Evolutionary conservation across 2,888 invertebrate species (phyloP).

Genomic region (Drosophila lutescens): DNA sequence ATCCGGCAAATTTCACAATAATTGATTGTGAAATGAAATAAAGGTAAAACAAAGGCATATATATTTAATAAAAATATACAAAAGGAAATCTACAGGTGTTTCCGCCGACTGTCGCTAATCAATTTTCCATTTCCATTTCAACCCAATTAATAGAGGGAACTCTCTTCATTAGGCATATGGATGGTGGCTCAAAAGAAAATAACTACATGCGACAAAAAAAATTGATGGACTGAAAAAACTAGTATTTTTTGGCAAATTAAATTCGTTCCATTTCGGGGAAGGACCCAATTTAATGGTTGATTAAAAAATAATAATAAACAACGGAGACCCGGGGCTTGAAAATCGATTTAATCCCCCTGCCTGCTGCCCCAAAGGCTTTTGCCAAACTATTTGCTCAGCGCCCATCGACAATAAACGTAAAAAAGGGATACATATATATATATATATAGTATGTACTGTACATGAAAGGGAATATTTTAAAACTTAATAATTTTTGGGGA

Average conservation of each 20-base stretch:
- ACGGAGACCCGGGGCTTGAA: slow-evolving; percentile 25
- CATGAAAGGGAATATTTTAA: slow-evolving; percentile 69
- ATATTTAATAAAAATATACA: background rate
- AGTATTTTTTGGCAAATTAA: slow-evolving; percentile 31
- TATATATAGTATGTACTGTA: background rate
- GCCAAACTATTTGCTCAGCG: slow-evolving; percentile 60
- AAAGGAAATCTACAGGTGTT: slow-evolving; percentile 29
- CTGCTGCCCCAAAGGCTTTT: slow-evolving; percentile 34
- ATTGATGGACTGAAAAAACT: background rate
- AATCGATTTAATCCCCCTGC: slow-evolving; percentile 64
- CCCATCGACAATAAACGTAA: slow-evolving; percentile 29
- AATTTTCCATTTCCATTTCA: slow-evolving; percentile 23
- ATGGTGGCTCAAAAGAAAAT: background rate
- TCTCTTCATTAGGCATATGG: slow-evolving; percentile 19
- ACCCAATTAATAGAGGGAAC: slow-evolving; percentile 14
- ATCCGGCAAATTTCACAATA: background rate
- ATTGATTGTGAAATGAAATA: background rate
- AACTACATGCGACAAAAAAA: background rate
- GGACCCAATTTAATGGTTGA: slow-evolving; percentile 45
- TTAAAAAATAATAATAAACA: slow-evolving; percentile 54
- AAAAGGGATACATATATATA: background rate
- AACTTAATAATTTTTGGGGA: slow-evolving; percentile 54
- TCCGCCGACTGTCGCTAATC: slow-evolving; percentile 10
- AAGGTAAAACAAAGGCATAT: background rate
- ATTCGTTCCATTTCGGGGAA: slow-evolving; percentile 18